Evolutionary conservation across 1,140 invertebrate species (phyloP).

Genomic region (Drosophila kurseongensis): DNA sequence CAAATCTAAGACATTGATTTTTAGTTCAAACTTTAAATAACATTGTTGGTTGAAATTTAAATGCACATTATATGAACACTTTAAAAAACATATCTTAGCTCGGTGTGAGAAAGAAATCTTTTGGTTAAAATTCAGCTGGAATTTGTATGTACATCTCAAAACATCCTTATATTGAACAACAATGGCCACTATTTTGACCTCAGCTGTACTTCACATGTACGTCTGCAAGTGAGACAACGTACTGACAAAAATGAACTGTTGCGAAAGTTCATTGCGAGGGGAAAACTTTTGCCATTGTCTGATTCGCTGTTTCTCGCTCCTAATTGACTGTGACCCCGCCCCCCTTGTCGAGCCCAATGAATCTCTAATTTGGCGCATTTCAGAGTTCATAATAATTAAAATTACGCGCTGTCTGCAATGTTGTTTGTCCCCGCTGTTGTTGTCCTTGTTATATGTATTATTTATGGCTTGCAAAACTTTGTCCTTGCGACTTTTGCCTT

Average conservation of each 20-base stretch:
- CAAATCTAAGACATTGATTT: too few relatives aligned
- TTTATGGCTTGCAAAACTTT: constrained; percentile 63
- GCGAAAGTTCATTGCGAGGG: constrained; percentile 64
- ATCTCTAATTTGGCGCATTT: constrained; percentile 77
- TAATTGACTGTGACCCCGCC: constrained; percentile 17
- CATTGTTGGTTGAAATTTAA: too few relatives aligned
- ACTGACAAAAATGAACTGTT: constrained; percentile 45
- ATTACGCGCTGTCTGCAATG: constrained; percentile 72
- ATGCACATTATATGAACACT: too few relatives aligned
- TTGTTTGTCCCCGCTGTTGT: constrained; percentile 48
- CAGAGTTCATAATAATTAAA: constrained; percentile 79
- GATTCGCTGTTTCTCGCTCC: background rate
- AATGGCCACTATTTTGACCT: background rate
- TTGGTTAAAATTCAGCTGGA: too few relatives aligned
- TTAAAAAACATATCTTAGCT: too few relatives aligned
- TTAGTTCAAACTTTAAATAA: too few relatives aligned
- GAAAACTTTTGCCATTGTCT: constrained; percentile 69
- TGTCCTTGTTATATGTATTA: constrained; percentile 69
- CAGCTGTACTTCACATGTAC: background rate
- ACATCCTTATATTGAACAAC: too few relatives aligned
- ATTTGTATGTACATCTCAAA: too few relatives aligned
- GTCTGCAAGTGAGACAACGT: constrained; percentile 13
- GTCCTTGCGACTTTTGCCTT: constrained; percentile 66
- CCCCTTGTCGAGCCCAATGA: constrained; percentile 58
- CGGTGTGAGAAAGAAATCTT: too few relatives aligned